phyloP scores from a whole-genome alignment of 2,888 invertebrate species.

The Strigamia maritima region DNA sequence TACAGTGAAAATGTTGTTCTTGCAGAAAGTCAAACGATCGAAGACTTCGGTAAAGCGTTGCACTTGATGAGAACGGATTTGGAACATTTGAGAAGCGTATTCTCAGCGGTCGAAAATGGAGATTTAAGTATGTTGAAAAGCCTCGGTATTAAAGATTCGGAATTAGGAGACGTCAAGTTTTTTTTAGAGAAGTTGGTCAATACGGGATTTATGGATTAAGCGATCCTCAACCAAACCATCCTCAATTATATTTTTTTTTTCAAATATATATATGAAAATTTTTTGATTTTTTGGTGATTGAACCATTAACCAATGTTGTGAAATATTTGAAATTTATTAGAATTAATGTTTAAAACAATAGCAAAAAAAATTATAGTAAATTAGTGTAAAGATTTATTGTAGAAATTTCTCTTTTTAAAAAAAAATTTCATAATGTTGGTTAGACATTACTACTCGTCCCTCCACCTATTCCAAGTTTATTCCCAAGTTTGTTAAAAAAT shows the following conservation, averaged over 20 bases:
- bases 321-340: neutral
- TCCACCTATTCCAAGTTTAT: neutral
- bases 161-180: slow-evolving; percentile 90
- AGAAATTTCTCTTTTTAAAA: neutral
- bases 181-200: slow-evolving; percentile 93
- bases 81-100: slow-evolving; percentile 88
- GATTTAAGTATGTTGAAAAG: slow-evolving; percentile 84
- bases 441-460: neutral
- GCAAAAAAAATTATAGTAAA: neutral
- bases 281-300: neutral
- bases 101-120: slow-evolving; percentile 93
- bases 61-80: slow-evolving; percentile 82
- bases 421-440: neutral
- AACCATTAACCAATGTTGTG: neutral
- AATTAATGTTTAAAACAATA: neutral
- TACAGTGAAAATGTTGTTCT: neutral
- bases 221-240: neutral
- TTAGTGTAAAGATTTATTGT: neutral
- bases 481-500: neutral
- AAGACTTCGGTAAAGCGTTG: slow-evolving; percentile 85
- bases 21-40: slow-evolving; percentile 88
- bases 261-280: neutral
- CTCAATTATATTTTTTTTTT: neutral
- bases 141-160: slow-evolving; percentile 90
- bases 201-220: slow-evolving; percentile 86